Conservation (phyloP, 2,797 vertebrate species). For the Periparus ater region DNA sequence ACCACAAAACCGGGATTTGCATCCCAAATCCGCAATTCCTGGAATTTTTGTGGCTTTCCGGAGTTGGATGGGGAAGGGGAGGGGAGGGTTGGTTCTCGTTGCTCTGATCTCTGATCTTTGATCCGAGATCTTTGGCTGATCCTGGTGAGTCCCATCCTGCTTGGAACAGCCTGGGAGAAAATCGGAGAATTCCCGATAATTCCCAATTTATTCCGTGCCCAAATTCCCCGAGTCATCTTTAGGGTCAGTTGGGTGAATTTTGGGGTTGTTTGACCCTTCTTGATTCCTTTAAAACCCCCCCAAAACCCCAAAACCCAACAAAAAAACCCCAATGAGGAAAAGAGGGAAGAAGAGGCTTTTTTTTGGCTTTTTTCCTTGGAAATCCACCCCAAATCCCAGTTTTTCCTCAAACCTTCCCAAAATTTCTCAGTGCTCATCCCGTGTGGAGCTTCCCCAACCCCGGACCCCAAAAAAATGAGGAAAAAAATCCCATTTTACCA, state of each 20-base stretch:
- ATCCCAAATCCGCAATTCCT: accelerated
- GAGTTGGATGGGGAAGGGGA: background rate
- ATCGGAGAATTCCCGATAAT: accelerated
- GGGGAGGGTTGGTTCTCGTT: background rate
- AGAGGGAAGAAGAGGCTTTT: too few relatives aligned
- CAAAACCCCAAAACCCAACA: background rate
- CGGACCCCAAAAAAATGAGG: accelerated
- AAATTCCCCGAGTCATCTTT: accelerated
- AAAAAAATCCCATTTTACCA: background rate
- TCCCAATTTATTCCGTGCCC: background rate
- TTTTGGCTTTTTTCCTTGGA: background rate
- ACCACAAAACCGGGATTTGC: accelerated
- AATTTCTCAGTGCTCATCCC: accelerated
- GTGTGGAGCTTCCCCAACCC: accelerated
- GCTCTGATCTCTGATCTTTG: too few relatives aligned
- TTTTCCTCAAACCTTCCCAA: background rate
- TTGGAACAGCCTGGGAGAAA: accelerated
- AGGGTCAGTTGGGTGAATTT: background rate
- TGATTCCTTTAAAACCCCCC: accelerated
- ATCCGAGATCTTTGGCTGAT: background rate
- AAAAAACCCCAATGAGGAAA: background rate
- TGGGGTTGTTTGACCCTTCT: background rate
- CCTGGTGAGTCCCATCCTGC: accelerated
- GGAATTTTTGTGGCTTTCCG: background rate
- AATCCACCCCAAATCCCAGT: background rate